Conservation (phyloP, 2,797 vertebrate genomes). For the Arrhamphus sclerolepis region DNA sequence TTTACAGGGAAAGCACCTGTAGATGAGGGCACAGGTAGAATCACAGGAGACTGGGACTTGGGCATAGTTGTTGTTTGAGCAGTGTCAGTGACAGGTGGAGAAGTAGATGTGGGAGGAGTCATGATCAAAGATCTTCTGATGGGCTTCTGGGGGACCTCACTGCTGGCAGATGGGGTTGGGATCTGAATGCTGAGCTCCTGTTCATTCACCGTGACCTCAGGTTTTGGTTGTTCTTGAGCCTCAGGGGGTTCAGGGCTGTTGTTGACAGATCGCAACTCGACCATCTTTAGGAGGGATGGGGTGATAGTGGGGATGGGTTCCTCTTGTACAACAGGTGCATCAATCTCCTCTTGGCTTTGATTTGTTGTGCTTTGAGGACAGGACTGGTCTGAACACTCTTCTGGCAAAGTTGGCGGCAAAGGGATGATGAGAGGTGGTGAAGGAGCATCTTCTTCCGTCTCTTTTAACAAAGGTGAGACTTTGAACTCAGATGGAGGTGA, state of each 20-base stretch:
- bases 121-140: conserved; percentile 87
- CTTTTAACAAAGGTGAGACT: conserved; percentile 26
- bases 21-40: conserved; percentile 39
- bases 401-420: conserved; percentile 52
- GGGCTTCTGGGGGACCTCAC: conserved; percentile 87
- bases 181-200: conserved; percentile 19
- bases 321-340: conserved; percentile 73
- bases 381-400: conserved; percentile 30
- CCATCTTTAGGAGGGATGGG: conserved; percentile 87
- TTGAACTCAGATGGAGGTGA: conserved; percentile 31
- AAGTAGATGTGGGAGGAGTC: conserved; percentile 67
- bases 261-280: conserved; percentile 84
- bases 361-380: conserved; percentile 41
- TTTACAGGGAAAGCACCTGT: conserved; percentile 77
- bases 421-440: conserved; percentile 33
- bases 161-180: conserved; percentile 31
- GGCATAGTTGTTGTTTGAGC: conserved; percentile 51
- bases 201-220: conserved; percentile 41
- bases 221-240: conserved; percentile 41
- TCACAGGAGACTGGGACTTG: conserved; percentile 29
- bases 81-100: conserved; percentile 56
- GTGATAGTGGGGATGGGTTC: conserved; percentile 80
- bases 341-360: conserved; percentile 64
- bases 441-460: conserved; percentile 24
- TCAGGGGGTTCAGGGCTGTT: conserved; percentile 65